Base-by-base conservation (phyloP, 2,797 vertebrate species). In the Pelobates cultripes region DNA sequence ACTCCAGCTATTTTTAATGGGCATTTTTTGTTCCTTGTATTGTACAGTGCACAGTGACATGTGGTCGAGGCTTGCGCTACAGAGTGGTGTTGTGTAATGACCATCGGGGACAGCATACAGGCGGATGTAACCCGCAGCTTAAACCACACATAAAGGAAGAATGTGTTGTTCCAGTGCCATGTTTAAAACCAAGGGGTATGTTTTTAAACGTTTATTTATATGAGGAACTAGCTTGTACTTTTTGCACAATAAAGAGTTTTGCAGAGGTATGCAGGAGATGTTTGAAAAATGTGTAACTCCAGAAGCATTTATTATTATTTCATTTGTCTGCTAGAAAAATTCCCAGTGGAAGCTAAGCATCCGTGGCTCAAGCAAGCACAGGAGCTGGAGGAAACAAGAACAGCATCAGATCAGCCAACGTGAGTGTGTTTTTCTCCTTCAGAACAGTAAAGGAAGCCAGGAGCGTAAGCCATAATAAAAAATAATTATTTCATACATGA, bases 71-170 rank as follows among this genome's bases (percentile, higher is more conserved):
- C 0, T 83, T 98, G 84, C 94, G 96, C 0, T 98, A 98, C 87
- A 92, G 97, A 3, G 97, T 98, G 0, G 96, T 98, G 80, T 90
- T 98, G 64, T 98, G 97, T 40, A 95, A 97, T 15, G 95, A 96
- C 88, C 96, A 98, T 84, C 93, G 83, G 0, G 97, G 96, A 28
- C 94, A 98, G 88, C 96, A 98, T 2, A 94, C 95, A 0, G 97
- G 96, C 0, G 97, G 97, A 86, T 98, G 97, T 82, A 93, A 93
- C 2, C 86, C 94, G 0, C 92, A 94, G 0, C 90, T 95, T 70
- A 98, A 98, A 84, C 91, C 96, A 2, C 96, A 97, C 83, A 94
- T 98, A 70, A 98, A 98, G 81, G 97, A 98, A 86, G 97, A 98
- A 76, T 98, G 97, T 79, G 86, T 97, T 64, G 92, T 97, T 68